A percentile compares a stretch with the other conserved stretches of the same genome.
Evolutionary conservation across 1,140 invertebrate genomes (phyloP).

Genomic region (Zaprionus davidi): DNA sequence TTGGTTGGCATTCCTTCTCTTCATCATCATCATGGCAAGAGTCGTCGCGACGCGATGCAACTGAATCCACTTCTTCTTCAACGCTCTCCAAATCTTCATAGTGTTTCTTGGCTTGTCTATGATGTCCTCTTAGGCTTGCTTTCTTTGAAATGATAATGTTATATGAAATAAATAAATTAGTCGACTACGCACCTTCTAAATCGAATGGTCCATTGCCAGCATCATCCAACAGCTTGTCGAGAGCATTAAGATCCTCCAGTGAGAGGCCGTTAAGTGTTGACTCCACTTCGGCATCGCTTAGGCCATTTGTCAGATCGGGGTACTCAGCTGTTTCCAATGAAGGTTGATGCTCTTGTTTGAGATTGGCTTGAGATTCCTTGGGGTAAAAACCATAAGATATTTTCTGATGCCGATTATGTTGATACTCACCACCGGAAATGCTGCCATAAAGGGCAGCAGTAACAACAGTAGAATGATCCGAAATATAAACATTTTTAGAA

Average conservation of each 20-base stretch:
- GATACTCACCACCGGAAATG: constrained; percentile 50
- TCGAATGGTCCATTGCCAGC: constrained; percentile 31
- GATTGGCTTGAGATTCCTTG: neutral
- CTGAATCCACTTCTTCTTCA: constrained; percentile 20
- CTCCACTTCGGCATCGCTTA: constrained; percentile 57
- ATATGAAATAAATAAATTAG: neutral
- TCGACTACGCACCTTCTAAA: constrained; percentile 29
- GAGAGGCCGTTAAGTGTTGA: constrained; percentile 44
- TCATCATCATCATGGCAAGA: constrained; percentile 53
- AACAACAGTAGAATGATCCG: constrained; percentile 29
- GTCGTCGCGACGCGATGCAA: neutral
- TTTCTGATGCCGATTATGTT: neutral
- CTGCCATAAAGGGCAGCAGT: constrained; percentile 6
- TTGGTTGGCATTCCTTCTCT: constrained; percentile 36
- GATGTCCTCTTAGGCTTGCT: constrained; percentile 45
- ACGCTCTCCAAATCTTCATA: constrained; percentile 8
- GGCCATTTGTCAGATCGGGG: constrained; percentile 60
- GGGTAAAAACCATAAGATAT: neutral
- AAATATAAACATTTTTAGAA: constrained; percentile 49
- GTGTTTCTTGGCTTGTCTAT: constrained; percentile 24
- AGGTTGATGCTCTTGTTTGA: neutral
- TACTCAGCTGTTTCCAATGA: constrained; percentile 36
- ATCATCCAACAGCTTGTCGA: constrained; percentile 56
- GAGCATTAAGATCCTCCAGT: constrained; percentile 50
- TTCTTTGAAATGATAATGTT: constrained; percentile 41